Percentiles rank a stretch among this genome's conserved stretches.
These are phyloP conservation scores for Nanorana parkeri DNA, from an alignment of 2,113 vertebrate species.

Conservation along the genomic window DNA sequence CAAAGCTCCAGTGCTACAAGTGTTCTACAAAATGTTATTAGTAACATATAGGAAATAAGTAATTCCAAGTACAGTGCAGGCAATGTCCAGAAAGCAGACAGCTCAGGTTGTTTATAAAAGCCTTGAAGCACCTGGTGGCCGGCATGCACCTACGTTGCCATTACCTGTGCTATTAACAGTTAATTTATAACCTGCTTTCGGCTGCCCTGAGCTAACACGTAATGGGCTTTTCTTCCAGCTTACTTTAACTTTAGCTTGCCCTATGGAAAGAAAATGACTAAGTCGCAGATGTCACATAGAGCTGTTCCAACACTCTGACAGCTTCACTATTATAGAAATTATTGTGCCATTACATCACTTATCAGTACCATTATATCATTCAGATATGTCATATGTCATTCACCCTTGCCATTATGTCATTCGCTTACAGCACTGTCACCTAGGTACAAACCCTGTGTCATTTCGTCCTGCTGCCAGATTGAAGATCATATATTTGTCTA, in stretches of 20 bases:
- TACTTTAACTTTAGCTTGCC: not conserved
- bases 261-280: not conserved
- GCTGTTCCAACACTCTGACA: not conserved
- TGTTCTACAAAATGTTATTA: no score
- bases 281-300: not conserved
- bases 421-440: constrained; percentile 6
- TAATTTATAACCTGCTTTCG: not conserved
- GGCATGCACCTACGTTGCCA: not conserved
- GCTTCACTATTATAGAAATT: not conserved
- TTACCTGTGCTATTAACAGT: constrained; percentile 5
- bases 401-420: not conserved
- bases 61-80: no score
- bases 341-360: constrained; percentile 16
- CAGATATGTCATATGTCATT: not conserved
- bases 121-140: not conserved
- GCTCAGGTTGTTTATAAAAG: not conserved
- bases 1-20: no score
- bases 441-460: not conserved
- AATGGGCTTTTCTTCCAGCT: not conserved
- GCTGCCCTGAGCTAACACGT: not conserved
- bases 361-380: not conserved
- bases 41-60: no score
- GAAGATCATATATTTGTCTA: not conserved
- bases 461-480: not conserved
- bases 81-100: not conserved